These are phyloP conservation scores for Horisme vitalbata DNA, from an alignment of 2,888 invertebrate species.

Conservation along the genomic window DNA sequence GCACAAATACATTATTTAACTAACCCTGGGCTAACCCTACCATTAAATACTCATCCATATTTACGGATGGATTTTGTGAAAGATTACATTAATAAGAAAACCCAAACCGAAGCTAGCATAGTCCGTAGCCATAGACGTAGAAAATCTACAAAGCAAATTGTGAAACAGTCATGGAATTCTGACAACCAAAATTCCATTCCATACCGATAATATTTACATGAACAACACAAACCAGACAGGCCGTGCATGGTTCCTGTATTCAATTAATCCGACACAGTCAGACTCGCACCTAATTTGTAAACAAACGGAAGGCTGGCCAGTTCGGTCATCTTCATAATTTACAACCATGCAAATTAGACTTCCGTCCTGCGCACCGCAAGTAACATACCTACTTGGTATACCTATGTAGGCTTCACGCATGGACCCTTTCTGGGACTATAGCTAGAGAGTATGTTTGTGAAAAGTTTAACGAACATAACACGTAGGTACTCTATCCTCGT, in stretches of 20 bases:
- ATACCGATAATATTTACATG: slow-evolving; percentile 1
- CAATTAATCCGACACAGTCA: slow-evolving; percentile 38
- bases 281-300: slow-evolving; percentile 60
- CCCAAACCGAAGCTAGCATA: no score
- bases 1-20: no score
- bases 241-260: slow-evolving; percentile 26
- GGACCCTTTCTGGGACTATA: neutral
- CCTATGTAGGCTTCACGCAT: slow-evolving; percentile 1
- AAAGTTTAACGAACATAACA: neutral
- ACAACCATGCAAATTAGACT: slow-evolving; percentile 61
- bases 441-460: neutral
- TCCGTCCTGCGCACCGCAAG: slow-evolving; percentile 45
- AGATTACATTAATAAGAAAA: no score
- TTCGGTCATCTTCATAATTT: slow-evolving; percentile 62
- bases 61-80: no score
- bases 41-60: no score
- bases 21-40: no score
- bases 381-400: slow-evolving; percentile 15
- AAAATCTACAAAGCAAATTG: neutral
- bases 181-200: neutral
- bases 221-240: slow-evolving; percentile 9
- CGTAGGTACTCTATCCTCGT: no score
- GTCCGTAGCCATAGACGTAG: neutral
- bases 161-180: slow-evolving; percentile 1
- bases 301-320: slow-evolving; percentile 51